Evolutionary conservation across 2,113 vertebrate species (phyloP), one percentile per base, ranked within the genome.

Genomic region (Tretioscincus oriximinensis): DNA sequence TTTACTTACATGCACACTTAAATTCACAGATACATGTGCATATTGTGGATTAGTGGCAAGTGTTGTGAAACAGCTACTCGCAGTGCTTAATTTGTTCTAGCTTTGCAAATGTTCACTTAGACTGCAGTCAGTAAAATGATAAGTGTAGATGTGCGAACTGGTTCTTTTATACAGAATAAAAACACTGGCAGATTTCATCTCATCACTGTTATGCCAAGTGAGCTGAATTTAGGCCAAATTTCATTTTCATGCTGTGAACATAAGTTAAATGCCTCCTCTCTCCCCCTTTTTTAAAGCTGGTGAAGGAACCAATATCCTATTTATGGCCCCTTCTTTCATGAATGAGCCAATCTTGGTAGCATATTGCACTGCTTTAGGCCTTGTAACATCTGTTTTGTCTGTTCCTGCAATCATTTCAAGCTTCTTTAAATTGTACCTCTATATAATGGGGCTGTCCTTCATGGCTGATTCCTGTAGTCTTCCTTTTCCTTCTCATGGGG

Each of bases 341-440:
- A 88, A 81, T 51, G 8, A 31, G n/a, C 80, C 16, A 61, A 54
- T 82, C 26, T 77, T 83, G 71, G 76, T 81, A 82, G 65, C 1
- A 64, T 78, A 69, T 24, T 86, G 26, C 31, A 49, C 73, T 83
- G 61, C 65, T 85, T 83, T 81, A 83, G 81, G 41, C 64, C 73
- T 69, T 20, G 11, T 77, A 78, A 88, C 81, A 90, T 85, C 76
- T 89, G 69, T 7, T 90, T 90, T 89, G 86, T 85, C 82, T 90
- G 71, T 85, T 92, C 84, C 85, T 86, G 73, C 73, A 84, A 71
- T 69, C 65, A 85, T 88, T 88, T 90, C 73, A 90, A 81, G 75
- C 82, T 87, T 78, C 78, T 90, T 86, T 82, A 87, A 93, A 88
- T 80, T 77, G 84, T 76, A 88, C 21, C 54, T 60, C 60, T 88